These are phyloP conservation scores for Syngnathus rostellatus DNA, from an alignment of 2,797 vertebrate species.

Conservation along the genomic window DNA sequence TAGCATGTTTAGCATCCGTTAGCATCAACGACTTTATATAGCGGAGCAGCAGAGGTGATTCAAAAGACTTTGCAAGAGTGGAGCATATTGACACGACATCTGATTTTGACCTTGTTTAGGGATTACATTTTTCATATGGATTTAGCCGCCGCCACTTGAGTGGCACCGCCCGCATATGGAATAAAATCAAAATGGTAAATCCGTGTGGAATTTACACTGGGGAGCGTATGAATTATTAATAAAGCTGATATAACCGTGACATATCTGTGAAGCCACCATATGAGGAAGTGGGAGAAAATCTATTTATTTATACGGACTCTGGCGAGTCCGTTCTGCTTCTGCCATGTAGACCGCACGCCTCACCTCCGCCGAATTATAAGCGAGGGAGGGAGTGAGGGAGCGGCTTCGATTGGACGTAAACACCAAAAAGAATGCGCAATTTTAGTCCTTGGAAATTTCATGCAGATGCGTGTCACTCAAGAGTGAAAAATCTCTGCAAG, in stretches of 20 bases:
- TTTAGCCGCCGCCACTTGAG: conserved; percentile 6
- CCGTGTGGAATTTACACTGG: conserved; percentile 36
- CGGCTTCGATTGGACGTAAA: too few species aligned
- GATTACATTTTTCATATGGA: conserved; percentile 20
- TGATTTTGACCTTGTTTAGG: conserved; percentile 17
- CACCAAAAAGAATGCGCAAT: too few species aligned
- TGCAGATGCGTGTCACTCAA: too few species aligned
- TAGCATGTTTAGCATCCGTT: too few species aligned
- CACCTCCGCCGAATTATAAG: too few species aligned
- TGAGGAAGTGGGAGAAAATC: conserved; percentile 1
- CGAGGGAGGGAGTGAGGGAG: too few species aligned
- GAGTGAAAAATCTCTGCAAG: too few species aligned
- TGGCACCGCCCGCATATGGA: conserved; percentile 12
- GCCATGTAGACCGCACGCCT: too few species aligned
- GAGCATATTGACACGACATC: conserved; percentile 5
- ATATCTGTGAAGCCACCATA: conserved; percentile 18
- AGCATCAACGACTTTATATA: too few species aligned
- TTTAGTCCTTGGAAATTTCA: too few species aligned
- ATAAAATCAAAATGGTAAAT: conserved; percentile 11
- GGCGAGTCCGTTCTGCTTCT: too few species aligned
- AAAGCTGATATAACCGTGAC: conserved; percentile 44
- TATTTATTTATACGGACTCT: background rate
- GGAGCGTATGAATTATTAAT: conserved; percentile 46
- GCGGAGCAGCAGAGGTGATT: conserved; percentile 14
- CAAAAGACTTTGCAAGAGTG: background rate